phyloP scores from a whole-genome alignment of 1,140 invertebrate genomes.

The Drosophila micromelanica region DNA sequence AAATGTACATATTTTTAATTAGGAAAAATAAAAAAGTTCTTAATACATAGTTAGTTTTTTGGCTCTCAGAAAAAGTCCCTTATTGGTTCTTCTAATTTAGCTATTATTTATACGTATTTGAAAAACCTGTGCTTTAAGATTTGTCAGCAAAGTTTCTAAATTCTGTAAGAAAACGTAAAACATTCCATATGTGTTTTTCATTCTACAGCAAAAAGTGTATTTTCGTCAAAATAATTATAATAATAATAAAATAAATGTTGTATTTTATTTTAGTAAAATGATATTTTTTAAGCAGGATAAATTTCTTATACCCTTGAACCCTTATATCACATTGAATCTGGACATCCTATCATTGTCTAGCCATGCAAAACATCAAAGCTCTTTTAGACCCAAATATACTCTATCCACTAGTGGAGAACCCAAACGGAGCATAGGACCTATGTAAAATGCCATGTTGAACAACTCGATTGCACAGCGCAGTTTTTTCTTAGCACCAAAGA shows the following conservation, averaged over 20 bases:
- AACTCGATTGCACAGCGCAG: constrained; percentile 70
- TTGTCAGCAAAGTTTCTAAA: neutral
- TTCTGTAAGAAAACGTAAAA: neutral
- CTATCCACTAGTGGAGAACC: constrained; percentile 17
- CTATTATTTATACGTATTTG: too few relatives aligned
- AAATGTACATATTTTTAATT: too few relatives aligned
- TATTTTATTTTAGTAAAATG: too few relatives aligned
- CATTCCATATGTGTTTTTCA: neutral
- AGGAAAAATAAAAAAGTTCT: too few relatives aligned
- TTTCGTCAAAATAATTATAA: too few relatives aligned
- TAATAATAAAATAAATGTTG: too few relatives aligned
- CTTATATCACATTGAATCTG: neutral
- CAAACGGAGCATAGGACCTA: constrained; percentile 40
- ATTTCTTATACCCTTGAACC: neutral
- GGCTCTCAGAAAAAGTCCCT: too few relatives aligned
- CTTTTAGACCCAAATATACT: constrained; percentile 27
- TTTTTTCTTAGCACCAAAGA: constrained; percentile 55
- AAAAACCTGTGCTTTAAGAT: neutral
- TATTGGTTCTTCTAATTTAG: too few relatives aligned
- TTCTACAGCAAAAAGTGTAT: too few relatives aligned
- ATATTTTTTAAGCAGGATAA: too few relatives aligned
- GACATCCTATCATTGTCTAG: neutral
- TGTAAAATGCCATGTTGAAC: constrained; percentile 75
- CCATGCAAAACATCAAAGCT: constrained; percentile 33
- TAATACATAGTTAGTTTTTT: too few relatives aligned